A percentile compares a stretch with the other conserved stretches of the same genome.
Conservation (phyloP, 2,888 invertebrate species). For the Leistus spinibarbis region DNA sequence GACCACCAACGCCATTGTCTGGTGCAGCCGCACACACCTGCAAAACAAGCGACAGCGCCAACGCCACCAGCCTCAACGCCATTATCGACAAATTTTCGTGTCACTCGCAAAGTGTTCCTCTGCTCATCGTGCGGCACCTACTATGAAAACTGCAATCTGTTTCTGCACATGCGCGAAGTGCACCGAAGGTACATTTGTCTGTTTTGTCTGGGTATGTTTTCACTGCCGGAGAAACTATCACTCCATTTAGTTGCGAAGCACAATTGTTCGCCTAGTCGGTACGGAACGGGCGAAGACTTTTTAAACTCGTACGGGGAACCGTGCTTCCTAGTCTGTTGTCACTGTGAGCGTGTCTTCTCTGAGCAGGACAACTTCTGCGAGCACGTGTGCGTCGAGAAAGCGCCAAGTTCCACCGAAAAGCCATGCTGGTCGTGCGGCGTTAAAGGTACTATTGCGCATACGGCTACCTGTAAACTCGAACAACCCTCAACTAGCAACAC, state of each 20-base stretch:
- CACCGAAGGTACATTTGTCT: slow-evolving; percentile 83
- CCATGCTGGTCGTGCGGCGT: slow-evolving; percentile 31
- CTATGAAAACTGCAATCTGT: slow-evolving; percentile 86
- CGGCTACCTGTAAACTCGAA: slow-evolving; percentile 21
- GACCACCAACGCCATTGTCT: slow-evolving; percentile 70
- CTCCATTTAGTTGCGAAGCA: slow-evolving; percentile 80
- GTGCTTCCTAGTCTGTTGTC: slow-evolving; percentile 80
- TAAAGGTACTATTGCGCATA: slow-evolving; percentile 26
- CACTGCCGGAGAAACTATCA: slow-evolving; percentile 77
- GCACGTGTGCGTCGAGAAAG: slow-evolving; percentile 65
- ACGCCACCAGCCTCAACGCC: slow-evolving; percentile 55
- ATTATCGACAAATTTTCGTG: slow-evolving; percentile 64
- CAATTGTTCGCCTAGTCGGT: slow-evolving; percentile 73
- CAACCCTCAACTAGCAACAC: slow-evolving; percentile 24
- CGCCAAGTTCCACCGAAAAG: slow-evolving; percentile 22
- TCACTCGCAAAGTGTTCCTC: slow-evolving; percentile 78
- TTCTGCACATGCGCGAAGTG: slow-evolving; percentile 81
- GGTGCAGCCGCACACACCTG: slow-evolving; percentile 5
- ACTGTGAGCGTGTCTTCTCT: slow-evolving; percentile 78
- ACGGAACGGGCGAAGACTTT: slow-evolving; percentile 71
- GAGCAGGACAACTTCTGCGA: slow-evolving; percentile 77
- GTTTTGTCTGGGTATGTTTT: slow-evolving; percentile 83
- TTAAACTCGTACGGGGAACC: slow-evolving; percentile 69
- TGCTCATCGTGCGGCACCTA: slow-evolving; percentile 84
- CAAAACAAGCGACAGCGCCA: slow-evolving; percentile 12